Percentiles rank a stretch among this genome's conserved stretches.
These are phyloP conservation scores for Botrylloides violaceus DNA, from an alignment of 23 tunicate species.

Conservation along the genomic window DNA sequence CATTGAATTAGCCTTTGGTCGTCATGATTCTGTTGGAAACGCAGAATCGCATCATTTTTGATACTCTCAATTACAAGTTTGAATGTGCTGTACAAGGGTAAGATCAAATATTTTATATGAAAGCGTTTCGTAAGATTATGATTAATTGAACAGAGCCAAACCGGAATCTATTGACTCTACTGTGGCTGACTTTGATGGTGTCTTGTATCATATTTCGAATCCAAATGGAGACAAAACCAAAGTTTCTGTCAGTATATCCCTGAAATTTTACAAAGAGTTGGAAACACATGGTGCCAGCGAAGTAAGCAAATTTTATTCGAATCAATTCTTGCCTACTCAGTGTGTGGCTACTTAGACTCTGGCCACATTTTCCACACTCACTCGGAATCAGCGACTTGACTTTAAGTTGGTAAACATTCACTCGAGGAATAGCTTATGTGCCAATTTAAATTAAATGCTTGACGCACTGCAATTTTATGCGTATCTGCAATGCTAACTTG, in stretches of 20 bases:
- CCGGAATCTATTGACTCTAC: slow-evolving; percentile 75
- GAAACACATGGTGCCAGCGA: slow-evolving; percentile 87
- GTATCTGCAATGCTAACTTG: too few species aligned
- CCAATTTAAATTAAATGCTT: too few species aligned
- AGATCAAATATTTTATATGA: neutral
- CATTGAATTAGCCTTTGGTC: too few species aligned
- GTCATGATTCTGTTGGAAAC: slow-evolving; percentile 96
- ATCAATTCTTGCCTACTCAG: too few species aligned
- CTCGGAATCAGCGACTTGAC: too few species aligned
- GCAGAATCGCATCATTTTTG: slow-evolving; percentile 71
- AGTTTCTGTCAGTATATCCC: slow-evolving; percentile 51
- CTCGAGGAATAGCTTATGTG: too few species aligned
- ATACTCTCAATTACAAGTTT: slow-evolving; percentile 79
- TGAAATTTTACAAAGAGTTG: slow-evolving; percentile 79
- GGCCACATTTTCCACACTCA: too few species aligned
- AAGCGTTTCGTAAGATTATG: too few species aligned
- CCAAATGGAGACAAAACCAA: slow-evolving; percentile 81
- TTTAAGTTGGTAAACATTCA: too few species aligned
- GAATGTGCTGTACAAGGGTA: slow-evolving; percentile 70
- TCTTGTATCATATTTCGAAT: slow-evolving; percentile 76
- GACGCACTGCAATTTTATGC: too few species aligned
- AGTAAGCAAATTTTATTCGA: too few species aligned
- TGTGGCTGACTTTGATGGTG: slow-evolving; percentile 96
- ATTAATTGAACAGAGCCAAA: slow-evolving; percentile 56
- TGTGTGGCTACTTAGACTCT: too few species aligned